Conservation (phyloP, 2,888 invertebrate genomes). For the Eristalis arbustorum region DNA sequence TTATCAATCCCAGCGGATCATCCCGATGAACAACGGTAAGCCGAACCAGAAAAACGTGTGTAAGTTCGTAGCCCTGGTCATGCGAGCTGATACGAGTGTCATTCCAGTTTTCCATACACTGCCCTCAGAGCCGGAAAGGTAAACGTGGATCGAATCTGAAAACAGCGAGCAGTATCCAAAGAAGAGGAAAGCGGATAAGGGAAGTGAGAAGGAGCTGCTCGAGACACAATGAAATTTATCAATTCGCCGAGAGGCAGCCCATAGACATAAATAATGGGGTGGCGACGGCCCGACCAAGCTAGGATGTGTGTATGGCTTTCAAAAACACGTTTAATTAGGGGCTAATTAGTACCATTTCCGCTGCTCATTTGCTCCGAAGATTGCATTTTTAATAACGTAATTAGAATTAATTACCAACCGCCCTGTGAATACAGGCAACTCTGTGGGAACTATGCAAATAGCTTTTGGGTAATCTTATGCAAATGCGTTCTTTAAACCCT, state of each 20-base stretch:
- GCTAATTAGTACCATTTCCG: constrained; percentile 66
- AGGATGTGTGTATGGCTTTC: constrained; percentile 23
- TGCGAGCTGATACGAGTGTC: constrained; percentile 5
- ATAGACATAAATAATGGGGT: constrained; percentile 46
- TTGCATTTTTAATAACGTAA: constrained; percentile 66
- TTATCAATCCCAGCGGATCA: constrained; percentile 60
- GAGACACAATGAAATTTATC: constrained; percentile 59
- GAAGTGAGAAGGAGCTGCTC: constrained; percentile 57
- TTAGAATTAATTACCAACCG: constrained; percentile 55
- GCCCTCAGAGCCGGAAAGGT: constrained; percentile 1
- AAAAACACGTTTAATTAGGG: constrained; percentile 62
- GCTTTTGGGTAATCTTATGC: constrained; percentile 34
- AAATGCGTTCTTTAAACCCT: constrained; percentile 14
- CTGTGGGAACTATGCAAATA: constrained; percentile 45
- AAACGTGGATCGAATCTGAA: neutral
- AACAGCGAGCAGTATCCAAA: constrained; percentile 12
- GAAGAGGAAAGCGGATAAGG: constrained; percentile 32
- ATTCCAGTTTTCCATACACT: constrained; percentile 51
- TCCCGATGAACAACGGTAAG: constrained; percentile 37
- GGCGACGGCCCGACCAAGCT: constrained; percentile 6
- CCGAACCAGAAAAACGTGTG: constrained; percentile 56
- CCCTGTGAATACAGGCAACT: neutral
- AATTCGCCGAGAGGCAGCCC: constrained; percentile 14
- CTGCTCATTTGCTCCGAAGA: constrained; percentile 53
- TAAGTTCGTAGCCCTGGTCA: constrained; percentile 29